phyloP scores from a whole-genome alignment of 2,888 invertebrate species.

The Resseliella maxima region DNA sequence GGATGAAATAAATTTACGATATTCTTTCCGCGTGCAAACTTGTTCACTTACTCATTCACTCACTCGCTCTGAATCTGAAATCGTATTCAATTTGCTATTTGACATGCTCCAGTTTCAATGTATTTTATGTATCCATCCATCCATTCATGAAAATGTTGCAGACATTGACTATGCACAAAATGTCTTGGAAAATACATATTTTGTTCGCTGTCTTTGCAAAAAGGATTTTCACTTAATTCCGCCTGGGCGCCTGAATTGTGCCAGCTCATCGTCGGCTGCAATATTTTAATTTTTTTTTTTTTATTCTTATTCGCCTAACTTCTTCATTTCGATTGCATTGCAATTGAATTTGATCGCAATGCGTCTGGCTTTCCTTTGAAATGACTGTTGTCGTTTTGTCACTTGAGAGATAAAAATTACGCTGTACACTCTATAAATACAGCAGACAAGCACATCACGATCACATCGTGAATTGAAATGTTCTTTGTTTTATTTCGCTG shows the following conservation, averaged over 20 bases:
- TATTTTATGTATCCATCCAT: not conserved
- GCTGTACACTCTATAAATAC: not conserved
- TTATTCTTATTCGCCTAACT: not conserved
- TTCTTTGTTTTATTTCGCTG: constrained; percentile 21
- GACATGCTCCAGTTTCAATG: constrained; percentile 5
- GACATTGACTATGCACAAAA: not conserved
- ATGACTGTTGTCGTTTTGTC: constrained; percentile 23
- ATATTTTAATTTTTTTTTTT: not conserved
- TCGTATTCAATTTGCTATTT: not conserved
- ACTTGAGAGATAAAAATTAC: not conserved
- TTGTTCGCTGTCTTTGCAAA: not conserved
- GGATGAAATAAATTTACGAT: constrained; percentile 49
- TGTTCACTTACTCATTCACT: too few relatives aligned
- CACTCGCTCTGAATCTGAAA: not conserved
- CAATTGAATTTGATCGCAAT: constrained; percentile 5
- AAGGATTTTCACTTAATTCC: not conserved
- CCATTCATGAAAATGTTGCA: constrained; percentile 49
- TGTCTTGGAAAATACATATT: not conserved
- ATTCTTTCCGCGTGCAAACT: not conserved
- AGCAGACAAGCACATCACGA: constrained; percentile 41
- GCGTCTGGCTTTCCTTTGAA: constrained; percentile 27
- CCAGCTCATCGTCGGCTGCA: not conserved
- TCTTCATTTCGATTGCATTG: not conserved
- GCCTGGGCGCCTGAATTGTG: not conserved
- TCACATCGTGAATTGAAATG: constrained; percentile 12